These are phyloP conservation scores for Noctilio leporinus DNA, from an alignment of 2,113 vertebrate species.

Conservation along the genomic window DNA sequence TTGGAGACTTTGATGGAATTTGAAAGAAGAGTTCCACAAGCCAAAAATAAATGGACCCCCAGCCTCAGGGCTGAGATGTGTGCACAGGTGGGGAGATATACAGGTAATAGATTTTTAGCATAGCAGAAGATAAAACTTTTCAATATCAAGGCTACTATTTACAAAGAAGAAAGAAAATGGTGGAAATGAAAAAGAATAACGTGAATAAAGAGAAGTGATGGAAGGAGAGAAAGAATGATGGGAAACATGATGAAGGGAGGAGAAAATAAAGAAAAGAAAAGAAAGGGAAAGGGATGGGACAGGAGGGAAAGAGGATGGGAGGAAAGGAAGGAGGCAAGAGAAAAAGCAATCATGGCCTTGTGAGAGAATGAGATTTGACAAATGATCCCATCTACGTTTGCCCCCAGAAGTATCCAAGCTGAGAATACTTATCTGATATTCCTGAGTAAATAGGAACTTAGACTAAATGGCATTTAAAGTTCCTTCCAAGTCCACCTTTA, in stretches of 20 bases:
- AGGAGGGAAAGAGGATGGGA: accelerated
- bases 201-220: background rate
- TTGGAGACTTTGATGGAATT: background rate
- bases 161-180: background rate
- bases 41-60: no score
- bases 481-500: background rate
- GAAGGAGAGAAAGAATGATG: background rate
- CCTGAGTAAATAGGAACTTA: background rate
- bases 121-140: background rate
- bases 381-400: background rate
- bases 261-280: background rate
- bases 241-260: background rate
- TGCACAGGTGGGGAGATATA: background rate
- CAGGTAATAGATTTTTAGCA: background rate
- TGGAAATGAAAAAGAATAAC: background rate
- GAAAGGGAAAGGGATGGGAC: no score
- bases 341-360: background rate
- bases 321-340: accelerated
- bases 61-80: background rate
- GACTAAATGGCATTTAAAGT: background rate
- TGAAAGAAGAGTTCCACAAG: background rate
- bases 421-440: background rate
- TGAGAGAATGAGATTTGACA: background rate
- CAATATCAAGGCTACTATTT: background rate
- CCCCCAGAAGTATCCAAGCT: background rate